Evolutionary conservation across 2,113 vertebrate species (phyloP).

Genomic region (Gobio gobio): DNA sequence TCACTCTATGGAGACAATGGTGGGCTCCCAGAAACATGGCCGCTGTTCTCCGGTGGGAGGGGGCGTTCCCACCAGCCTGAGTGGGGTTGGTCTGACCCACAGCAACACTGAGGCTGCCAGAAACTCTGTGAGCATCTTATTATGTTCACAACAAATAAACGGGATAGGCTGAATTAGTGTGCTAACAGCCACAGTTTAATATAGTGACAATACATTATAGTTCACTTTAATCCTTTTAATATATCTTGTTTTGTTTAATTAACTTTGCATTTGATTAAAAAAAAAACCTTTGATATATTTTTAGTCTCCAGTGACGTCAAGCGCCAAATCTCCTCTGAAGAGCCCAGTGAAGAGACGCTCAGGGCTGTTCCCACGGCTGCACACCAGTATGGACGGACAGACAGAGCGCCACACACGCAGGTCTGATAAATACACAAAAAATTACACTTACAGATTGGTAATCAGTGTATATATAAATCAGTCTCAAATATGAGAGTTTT

Average conservation of each 20-base stretch:
- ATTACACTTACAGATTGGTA: not conserved
- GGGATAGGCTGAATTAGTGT: not conserved
- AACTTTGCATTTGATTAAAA: not conserved
- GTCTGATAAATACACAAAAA: slow-evolving; percentile 65
- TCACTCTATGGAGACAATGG: slow-evolving; percentile 97
- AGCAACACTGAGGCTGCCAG: slow-evolving; percentile 74
- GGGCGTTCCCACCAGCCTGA: slow-evolving; percentile 87
- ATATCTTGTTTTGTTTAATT: not conserved
- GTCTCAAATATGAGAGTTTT: not conserved
- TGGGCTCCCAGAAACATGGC: slow-evolving; percentile 79
- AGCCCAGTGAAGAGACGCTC: slow-evolving; percentile 91
- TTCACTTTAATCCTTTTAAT: not conserved
- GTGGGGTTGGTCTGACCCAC: slow-evolving; percentile 84
- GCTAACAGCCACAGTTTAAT: not conserved
- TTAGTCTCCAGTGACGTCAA: slow-evolving; percentile 53
- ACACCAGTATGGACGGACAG: slow-evolving; percentile 85
- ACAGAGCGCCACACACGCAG: slow-evolving; percentile 81
- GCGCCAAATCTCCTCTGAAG: slow-evolving; percentile 82
- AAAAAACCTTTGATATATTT: not conserved
- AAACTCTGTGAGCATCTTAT: slow-evolving; percentile 71
- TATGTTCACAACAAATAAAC: not conserved
- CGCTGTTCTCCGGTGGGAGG: slow-evolving; percentile 60
- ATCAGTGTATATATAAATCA: not conserved
- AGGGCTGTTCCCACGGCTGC: slow-evolving; percentile 89
- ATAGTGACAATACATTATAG: not conserved